phyloP scores from a whole-genome alignment of 2,888 invertebrate genomes.

The Trichogramma dendrolimi region DNA sequence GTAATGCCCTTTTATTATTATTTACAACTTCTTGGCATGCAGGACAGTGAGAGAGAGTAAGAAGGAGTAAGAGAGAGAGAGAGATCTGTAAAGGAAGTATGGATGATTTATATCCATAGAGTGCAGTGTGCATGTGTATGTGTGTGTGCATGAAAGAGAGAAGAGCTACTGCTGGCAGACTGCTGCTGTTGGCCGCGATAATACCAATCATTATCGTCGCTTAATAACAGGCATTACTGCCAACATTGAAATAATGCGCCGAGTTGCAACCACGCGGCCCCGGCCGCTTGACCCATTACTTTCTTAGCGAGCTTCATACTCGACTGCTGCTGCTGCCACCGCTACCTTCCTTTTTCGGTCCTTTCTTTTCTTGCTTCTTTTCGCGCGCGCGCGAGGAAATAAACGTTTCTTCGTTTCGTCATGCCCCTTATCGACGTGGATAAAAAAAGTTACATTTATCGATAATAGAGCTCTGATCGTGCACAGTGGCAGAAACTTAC shows the following conservation, averaged over 20 bases:
- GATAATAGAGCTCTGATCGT: too few relatives aligned
- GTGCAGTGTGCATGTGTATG: slow-evolving; percentile 41
- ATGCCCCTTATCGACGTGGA: too few relatives aligned
- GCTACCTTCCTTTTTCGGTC: not conserved
- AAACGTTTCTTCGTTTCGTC: too few relatives aligned
- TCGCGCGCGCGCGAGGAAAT: too few relatives aligned
- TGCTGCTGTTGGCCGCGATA: slow-evolving; percentile 51
- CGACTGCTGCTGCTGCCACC: slow-evolving; percentile 7
- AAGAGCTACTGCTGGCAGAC: not conserved
- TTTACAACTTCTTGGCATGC: slow-evolving; percentile 51
- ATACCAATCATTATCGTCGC: slow-evolving; percentile 54
- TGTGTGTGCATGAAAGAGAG: too few relatives aligned
- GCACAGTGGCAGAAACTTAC: too few relatives aligned
- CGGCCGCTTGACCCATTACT: slow-evolving; percentile 41
- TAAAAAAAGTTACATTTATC: too few relatives aligned
- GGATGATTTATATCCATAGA: slow-evolving; percentile 53
- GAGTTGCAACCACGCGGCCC: slow-evolving; percentile 31
- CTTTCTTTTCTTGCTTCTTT: too few relatives aligned
- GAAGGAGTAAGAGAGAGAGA: not conserved
- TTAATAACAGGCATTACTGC: slow-evolving; percentile 54
- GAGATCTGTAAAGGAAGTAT: slow-evolving; percentile 48
- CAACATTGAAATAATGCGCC: slow-evolving; percentile 52
- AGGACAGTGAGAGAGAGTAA: slow-evolving; percentile 28
- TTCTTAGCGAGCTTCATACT: not conserved
- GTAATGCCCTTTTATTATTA: slow-evolving; percentile 32